A percentile compares a stretch with the other conserved stretches of the same genome.
phyloP scores from a whole-genome alignment of 1,140 invertebrate genomes.

The Trinorchestia longiramus region DNA sequence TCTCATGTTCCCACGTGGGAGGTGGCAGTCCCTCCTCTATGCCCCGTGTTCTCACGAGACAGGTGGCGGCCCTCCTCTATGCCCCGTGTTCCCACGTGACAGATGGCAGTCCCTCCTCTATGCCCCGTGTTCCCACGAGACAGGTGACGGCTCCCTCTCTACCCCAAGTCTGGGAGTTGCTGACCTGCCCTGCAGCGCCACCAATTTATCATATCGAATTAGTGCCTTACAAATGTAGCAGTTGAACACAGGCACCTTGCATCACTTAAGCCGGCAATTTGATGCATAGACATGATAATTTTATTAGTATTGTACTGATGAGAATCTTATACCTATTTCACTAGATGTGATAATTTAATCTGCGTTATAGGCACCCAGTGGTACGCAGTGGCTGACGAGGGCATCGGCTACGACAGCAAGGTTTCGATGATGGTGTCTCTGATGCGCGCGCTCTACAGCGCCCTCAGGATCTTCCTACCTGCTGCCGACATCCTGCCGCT shows the following conservation, averaged over 20 bases:
- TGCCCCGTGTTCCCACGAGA: too few relatives aligned
- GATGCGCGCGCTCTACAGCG: conserved; percentile 62
- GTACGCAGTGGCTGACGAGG: conserved; percentile 64
- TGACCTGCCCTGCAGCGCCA: neutral
- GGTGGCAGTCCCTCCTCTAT: too few relatives aligned
- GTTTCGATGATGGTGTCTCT: conserved; percentile 65
- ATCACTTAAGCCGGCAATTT: neutral
- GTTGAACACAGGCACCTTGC: neutral
- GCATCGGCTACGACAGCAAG: conserved; percentile 66
- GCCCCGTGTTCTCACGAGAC: too few relatives aligned
- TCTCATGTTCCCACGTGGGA: neutral
- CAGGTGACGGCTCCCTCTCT: too few relatives aligned
- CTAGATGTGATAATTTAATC: neutral
- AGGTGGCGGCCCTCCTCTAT: too few relatives aligned
- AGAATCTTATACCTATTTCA: too few relatives aligned
- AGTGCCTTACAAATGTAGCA: neutral
- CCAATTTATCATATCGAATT: neutral
- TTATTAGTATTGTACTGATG: neutral
- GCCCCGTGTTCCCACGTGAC: too few relatives aligned
- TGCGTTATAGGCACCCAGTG: conserved; percentile 62
- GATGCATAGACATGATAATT: neutral
- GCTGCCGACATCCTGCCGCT: conserved; percentile 59
- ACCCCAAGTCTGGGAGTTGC: neutral
- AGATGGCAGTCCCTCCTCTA: too few relatives aligned
- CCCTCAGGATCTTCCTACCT: conserved; percentile 63